A percentile compares a stretch with the other conserved stretches of the same genome.
phyloP scores from a whole-genome alignment of 2,888 invertebrate genomes.

The Scaptomyza polygonia region DNA sequence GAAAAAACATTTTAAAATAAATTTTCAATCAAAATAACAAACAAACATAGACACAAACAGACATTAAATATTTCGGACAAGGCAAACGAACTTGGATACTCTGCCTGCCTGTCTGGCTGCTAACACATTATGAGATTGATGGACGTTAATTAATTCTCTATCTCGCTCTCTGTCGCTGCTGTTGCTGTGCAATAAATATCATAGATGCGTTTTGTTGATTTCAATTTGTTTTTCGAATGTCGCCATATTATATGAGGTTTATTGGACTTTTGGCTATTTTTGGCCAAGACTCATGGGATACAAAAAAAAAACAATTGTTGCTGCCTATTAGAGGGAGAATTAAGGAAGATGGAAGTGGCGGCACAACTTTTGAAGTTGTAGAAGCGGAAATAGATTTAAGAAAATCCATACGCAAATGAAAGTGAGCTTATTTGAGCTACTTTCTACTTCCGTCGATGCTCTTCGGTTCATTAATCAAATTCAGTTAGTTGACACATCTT shows the following conservation, averaged over 20 bases:
- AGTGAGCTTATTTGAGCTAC: constrained; percentile 38
- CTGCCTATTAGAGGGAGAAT: constrained; percentile 43
- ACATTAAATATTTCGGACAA: constrained; percentile 5
- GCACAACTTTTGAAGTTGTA: constrained; percentile 58
- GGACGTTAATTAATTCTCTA: constrained; percentile 64
- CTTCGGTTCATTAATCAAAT: constrained; percentile 46
- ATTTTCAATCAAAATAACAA: constrained; percentile 68
- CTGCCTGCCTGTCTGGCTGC: constrained; percentile 12
- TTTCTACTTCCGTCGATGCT: constrained; percentile 4
- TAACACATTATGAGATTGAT: constrained; percentile 66
- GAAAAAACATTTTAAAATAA: constrained; percentile 64
- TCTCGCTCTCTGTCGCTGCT: constrained; percentile 23
- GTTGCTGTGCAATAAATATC: constrained; percentile 66
- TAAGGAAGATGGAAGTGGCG: constrained; percentile 12
- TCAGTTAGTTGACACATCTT: constrained; percentile 37
- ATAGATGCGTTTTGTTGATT: constrained; percentile 73
- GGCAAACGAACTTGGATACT: constrained; percentile 31
- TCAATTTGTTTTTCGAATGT: constrained; percentile 73
- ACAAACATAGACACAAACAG: constrained; percentile 42
- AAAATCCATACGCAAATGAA: constrained; percentile 21
- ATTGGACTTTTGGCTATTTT: constrained; percentile 61
- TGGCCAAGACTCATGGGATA: constrained; percentile 60
- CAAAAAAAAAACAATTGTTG: constrained; percentile 54
- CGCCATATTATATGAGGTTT: constrained; percentile 69
- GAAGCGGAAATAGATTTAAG: constrained; percentile 48